A percentile compares a stretch with the other conserved stretches of the same genome.
Evolutionary conservation across 2,113 vertebrate species (phyloP).

Genomic region (Pontoporia blainvillei): DNA sequence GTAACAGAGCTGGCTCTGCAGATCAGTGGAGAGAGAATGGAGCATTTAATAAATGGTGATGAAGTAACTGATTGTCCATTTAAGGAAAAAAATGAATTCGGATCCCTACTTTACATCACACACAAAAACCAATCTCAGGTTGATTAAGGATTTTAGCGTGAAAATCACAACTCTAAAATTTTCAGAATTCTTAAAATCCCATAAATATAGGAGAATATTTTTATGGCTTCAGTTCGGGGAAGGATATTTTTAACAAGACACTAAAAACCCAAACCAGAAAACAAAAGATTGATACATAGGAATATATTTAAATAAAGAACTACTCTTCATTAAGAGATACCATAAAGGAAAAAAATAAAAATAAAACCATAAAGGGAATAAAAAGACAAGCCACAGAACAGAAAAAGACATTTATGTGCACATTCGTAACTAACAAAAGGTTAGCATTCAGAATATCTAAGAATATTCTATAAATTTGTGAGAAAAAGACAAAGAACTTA

Average conservation of each 20-base stretch:
- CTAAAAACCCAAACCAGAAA: constrained; percentile 22
- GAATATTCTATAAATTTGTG: background rate
- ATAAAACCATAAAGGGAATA: background rate
- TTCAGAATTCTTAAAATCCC: background rate
- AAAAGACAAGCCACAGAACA: background rate
- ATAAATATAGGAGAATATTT: background rate
- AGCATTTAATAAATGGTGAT: background rate
- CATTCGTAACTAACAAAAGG: background rate
- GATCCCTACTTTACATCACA: background rate
- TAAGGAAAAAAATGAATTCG: background rate
- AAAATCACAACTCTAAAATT: background rate
- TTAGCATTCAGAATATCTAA: background rate
- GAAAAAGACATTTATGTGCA: background rate
- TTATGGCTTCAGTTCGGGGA: background rate
- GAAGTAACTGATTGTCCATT: background rate
- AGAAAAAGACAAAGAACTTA: background rate
- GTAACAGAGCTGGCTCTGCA: background rate
- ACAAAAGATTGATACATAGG: background rate
- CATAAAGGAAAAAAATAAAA: background rate
- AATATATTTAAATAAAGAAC: constrained; percentile 13
- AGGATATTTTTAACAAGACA: background rate
- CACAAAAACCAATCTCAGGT: background rate
- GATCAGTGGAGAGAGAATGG: background rate
- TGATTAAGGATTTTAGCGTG: background rate
- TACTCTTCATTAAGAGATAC: background rate